Percentiles rank a stretch among this genome's conserved stretches.
phyloP scores from a whole-genome alignment of 2,113 vertebrate genomes.

The Macrotus californicus region DNA sequence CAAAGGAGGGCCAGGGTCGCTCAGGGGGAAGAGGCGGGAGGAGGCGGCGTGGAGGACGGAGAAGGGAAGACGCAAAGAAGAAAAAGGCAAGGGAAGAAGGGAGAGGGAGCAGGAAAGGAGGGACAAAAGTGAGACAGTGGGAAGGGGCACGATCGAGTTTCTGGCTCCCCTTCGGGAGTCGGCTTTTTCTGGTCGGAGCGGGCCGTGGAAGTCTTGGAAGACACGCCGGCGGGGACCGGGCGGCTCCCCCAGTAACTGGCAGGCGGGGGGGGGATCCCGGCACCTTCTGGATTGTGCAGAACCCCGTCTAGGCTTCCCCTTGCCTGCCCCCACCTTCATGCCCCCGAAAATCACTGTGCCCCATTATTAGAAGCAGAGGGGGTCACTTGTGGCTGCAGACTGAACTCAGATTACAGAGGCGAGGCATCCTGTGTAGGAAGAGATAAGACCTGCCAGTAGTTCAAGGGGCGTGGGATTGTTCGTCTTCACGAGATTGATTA shows the following conservation, averaged over 20 bases:
- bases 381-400: not conserved
- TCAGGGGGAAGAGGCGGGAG: not conserved
- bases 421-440: not conserved
- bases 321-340: not conserved
- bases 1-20: too few species aligned
- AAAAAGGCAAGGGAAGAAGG: not conserved
- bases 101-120: not conserved
- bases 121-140: not conserved
- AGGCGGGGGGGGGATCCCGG: not conserved
- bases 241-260: not conserved
- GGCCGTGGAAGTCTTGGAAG: not conserved
- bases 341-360: not conserved
- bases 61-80: not conserved
- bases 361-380: not conserved
- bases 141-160: not conserved
- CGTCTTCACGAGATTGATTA: not conserved
- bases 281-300: not conserved
- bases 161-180: not conserved
- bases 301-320: not conserved
- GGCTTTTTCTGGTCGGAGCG: not conserved
- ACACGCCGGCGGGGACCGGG: not conserved
- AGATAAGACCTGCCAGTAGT: not conserved
- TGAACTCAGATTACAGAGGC: not conserved
- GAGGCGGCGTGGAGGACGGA: not conserved
- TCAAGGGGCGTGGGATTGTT: not conserved